Conservation (phyloP, 2,888 invertebrate genomes). For the Synanthedon myopaeformis region DNA sequence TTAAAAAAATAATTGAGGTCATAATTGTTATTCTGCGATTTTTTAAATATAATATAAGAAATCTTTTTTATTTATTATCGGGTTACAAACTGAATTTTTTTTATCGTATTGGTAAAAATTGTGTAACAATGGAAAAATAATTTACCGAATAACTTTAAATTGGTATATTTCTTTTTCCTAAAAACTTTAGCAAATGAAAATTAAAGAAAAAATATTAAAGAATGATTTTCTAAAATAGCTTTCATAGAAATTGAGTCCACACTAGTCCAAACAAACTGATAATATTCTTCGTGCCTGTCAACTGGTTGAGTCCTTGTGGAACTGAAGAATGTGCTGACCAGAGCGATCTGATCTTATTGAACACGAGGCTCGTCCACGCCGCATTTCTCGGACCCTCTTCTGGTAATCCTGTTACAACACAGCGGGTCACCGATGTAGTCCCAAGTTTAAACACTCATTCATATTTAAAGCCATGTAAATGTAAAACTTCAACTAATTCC, state of each 20-base stretch:
- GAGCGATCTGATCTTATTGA: conserved; percentile 89
- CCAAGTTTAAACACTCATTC: not conserved
- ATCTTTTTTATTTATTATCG: no score
- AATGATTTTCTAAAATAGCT: not conserved
- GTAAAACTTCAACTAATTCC: not conserved
- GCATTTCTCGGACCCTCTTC: conserved; percentile 61
- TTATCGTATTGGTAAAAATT: no score
- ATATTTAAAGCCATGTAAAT: not conserved
- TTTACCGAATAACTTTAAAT: no score
- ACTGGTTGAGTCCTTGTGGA: conserved; percentile 84
- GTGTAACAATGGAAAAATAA: no score
- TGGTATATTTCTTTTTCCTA: no score
- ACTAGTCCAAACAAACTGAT: not conserved
- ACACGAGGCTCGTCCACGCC: conserved; percentile 81
- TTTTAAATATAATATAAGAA: no score
- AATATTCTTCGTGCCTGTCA: conserved; percentile 72
- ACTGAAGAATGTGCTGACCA: conserved; percentile 84
- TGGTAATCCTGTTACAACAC: conserved; percentile 47
- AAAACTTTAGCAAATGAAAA: no score
- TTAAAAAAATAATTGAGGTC: no score
- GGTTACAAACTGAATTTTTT: no score
- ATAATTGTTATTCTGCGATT: no score
- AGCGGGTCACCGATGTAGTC: not conserved
- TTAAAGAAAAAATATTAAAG: no score
- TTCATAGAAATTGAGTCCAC: not conserved